These are phyloP conservation scores for Stramonita haemastoma DNA, from an alignment of 2,888 invertebrate species.

Conservation along the genomic window DNA sequence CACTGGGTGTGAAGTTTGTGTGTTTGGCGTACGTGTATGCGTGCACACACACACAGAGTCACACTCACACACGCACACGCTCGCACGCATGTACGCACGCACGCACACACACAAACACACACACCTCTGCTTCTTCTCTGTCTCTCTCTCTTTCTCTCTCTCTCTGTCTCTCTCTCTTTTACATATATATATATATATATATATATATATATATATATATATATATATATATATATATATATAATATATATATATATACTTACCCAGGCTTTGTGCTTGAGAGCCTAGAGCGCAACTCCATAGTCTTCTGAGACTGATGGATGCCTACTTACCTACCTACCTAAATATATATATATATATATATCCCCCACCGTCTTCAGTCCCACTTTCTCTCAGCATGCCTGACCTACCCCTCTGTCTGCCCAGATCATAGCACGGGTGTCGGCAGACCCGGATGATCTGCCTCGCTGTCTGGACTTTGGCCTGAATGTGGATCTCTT, in stretches of 20 bases:
- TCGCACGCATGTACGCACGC: not conserved
- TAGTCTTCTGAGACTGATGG: too few relatives aligned
- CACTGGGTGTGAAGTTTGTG: not conserved
- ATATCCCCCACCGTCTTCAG: not conserved
- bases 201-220: too few relatives aligned
- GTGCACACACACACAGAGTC: not conserved
- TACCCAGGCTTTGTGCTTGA: too few relatives aligned
- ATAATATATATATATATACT: too few relatives aligned
- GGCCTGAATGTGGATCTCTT: conserved; percentile 92
- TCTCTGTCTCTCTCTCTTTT: not conserved
- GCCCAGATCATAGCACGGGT: conserved; percentile 93
- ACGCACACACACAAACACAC: too few relatives aligned
- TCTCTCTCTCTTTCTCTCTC: not conserved
- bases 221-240: too few relatives aligned
- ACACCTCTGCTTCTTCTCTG: not conserved
- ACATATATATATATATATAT: too few relatives aligned
- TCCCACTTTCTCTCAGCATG: not conserved
- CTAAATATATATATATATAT: too few relatives aligned
- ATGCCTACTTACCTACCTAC: too few relatives aligned
- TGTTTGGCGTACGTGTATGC: not conserved
- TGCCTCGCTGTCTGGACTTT: conserved; percentile 94
- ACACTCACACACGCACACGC: not conserved
- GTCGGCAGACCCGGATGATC: conserved; percentile 94
- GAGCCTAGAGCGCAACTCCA: too few relatives aligned
- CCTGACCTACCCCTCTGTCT: not conserved